phyloP scores from a whole-genome alignment of 2,888 invertebrate species.

The Galerucella calmariensis region DNA sequence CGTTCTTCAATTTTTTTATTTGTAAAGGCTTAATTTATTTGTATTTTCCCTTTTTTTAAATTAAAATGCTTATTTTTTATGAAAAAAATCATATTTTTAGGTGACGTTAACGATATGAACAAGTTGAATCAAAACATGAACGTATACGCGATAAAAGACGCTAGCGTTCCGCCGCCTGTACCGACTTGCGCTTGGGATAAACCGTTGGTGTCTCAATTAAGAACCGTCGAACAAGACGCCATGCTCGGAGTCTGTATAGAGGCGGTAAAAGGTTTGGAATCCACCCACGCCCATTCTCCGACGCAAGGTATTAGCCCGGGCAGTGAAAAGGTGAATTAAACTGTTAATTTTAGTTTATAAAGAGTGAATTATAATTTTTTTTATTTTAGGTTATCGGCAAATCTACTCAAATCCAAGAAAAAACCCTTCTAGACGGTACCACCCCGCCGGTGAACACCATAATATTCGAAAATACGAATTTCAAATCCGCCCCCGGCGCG shows the following conservation, averaged over 20 bases:
- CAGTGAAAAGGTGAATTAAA: slow-evolving; percentile 56
- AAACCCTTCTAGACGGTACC: slow-evolving; percentile 76
- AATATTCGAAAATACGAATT: slow-evolving; percentile 92
- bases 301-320: slow-evolving; percentile 68
- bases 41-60: too few relatives aligned
- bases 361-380: background rate
- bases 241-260: slow-evolving; percentile 59
- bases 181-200: slow-evolving; percentile 84
- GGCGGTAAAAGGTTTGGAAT: slow-evolving; percentile 60
- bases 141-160: slow-evolving; percentile 58
- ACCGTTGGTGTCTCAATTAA: slow-evolving; percentile 77
- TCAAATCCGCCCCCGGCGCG: slow-evolving; percentile 78
- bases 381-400: slow-evolving; percentile 55
- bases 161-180: slow-evolving; percentile 51
- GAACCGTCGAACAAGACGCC: slow-evolving; percentile 65
- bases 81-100: slow-evolving; percentile 49
- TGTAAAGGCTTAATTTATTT: too few relatives aligned
- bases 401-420: slow-evolving; percentile 58
- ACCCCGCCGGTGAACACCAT: slow-evolving; percentile 88
- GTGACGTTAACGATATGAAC: slow-evolving; percentile 66
- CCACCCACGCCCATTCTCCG: slow-evolving; percentile 55
- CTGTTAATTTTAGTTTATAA: too few relatives aligned
- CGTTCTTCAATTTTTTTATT: too few relatives aligned
- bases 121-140: slow-evolving; percentile 58
- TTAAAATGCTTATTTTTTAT: slow-evolving; percentile 35